These are phyloP conservation scores for Hyperoplus immaculatus DNA, from an alignment of 2,797 vertebrate species.

Conservation along the genomic window DNA sequence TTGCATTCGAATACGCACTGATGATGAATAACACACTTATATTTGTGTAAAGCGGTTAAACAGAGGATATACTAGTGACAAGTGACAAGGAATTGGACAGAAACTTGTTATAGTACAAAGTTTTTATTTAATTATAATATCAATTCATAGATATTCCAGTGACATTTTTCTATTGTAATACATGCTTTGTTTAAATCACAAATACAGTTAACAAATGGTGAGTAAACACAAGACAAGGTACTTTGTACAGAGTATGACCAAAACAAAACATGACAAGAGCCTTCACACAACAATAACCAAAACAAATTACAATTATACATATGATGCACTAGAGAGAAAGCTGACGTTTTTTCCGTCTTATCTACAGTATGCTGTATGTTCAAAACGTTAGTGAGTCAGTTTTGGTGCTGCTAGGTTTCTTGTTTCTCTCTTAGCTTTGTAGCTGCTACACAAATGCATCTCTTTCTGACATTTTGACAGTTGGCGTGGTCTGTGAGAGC, in stretches of 20 bases:
- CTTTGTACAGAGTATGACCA: constrained; percentile 15
- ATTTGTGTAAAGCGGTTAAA: background rate
- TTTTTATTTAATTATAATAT: background rate
- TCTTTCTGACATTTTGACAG: constrained; percentile 69
- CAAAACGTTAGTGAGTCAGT: background rate
- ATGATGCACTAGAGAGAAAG: background rate
- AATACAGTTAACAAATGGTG: background rate
- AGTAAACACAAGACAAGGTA: constrained; percentile 46
- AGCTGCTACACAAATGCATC: constrained; percentile 83
- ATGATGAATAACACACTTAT: background rate
- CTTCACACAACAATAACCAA: background rate
- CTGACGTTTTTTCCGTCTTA: background rate
- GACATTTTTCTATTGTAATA: background rate
- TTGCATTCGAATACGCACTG: background rate
- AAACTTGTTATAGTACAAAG: background rate
- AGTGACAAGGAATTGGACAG: background rate
- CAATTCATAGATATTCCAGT: background rate
- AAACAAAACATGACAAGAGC: constrained; percentile 6
- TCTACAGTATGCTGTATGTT: background rate
- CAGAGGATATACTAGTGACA: background rate
- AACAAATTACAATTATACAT: constrained; percentile 3
- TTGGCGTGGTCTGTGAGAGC: constrained; percentile 65
- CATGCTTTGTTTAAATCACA: constrained; percentile 20
- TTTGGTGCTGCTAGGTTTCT: background rate
- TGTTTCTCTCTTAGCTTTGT: background rate